Conservation (phyloP, 2,888 invertebrate species). For the Melolontha melolontha region DNA sequence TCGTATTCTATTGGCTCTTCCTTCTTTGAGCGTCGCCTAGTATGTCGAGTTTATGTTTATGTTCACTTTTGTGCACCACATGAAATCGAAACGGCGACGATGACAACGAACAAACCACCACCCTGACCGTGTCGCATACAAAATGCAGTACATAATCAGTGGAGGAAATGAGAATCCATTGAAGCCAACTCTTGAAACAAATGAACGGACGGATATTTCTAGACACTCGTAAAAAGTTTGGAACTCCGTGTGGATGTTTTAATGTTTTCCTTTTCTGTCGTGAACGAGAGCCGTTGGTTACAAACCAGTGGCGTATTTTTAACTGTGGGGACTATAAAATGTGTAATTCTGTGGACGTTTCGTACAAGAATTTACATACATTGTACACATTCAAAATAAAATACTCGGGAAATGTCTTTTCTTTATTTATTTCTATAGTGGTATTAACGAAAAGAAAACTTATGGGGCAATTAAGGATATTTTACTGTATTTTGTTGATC, state of each 20-base stretch:
- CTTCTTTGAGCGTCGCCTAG: conserved; percentile 12
- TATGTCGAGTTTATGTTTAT: conserved; percentile 34
- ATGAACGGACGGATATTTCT: conserved; percentile 45
- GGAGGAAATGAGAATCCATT: conserved; percentile 63
- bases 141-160: conserved; percentile 60
- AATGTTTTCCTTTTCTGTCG: conserved; percentile 39
- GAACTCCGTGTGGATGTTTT: conserved; percentile 38
- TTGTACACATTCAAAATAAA: conserved; percentile 33
- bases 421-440: conserved; percentile 33
- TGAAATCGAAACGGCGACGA: conserved; percentile 32
- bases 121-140: conserved; percentile 48
- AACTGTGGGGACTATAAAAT: conserved; percentile 35
- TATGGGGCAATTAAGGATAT: conserved; percentile 29
- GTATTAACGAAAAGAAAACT: conserved; percentile 31
- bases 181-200: conserved; percentile 59
- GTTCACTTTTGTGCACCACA: conserved; percentile 38
- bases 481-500: conserved; percentile 13
- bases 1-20: conserved; percentile 15
- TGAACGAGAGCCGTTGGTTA: conserved; percentile 26
- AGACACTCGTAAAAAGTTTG: conserved; percentile 40
- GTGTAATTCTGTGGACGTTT: conserved; percentile 36
- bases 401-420: conserved; percentile 27
- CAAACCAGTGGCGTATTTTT: conserved; percentile 36
- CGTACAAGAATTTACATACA: conserved; percentile 38
- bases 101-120: conserved; percentile 30